phyloP scores from a whole-genome alignment of 2,888 invertebrate genomes.

The Melanophora roralis region DNA sequence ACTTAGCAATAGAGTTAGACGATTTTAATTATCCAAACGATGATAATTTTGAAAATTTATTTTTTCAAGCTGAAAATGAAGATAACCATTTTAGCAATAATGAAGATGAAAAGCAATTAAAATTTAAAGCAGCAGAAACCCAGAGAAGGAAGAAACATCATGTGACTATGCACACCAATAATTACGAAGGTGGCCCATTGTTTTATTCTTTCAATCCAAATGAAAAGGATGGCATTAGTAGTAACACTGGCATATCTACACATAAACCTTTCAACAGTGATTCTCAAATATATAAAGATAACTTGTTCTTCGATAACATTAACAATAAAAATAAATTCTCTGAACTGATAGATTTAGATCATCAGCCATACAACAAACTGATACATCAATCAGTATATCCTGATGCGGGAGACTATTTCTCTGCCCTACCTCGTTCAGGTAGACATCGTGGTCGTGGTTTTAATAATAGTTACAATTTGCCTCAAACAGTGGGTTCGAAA shows the following conservation, averaged over 20 bases:
- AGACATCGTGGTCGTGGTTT: constrained; percentile 71
- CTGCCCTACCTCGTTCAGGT: constrained; percentile 70
- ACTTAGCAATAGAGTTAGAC: not conserved
- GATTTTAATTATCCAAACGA: constrained; percentile 58
- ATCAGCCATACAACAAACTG: not conserved
- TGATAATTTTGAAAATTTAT: constrained; percentile 29
- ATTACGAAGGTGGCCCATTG: not conserved
- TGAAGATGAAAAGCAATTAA: not conserved
- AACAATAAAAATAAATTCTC: constrained; percentile 23
- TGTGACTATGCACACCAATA: not conserved
- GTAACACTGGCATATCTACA: not conserved
- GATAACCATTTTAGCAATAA: not conserved
- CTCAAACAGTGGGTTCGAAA: constrained; percentile 62
- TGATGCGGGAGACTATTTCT: constrained; percentile 30
- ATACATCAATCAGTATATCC: not conserved
- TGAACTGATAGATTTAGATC: not conserved
- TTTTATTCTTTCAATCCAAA: not conserved
- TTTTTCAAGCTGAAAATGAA: constrained; percentile 7
- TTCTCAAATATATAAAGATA: not conserved
- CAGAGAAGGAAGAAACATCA: not conserved
- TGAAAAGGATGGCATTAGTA: not conserved
- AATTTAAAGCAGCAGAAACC: not conserved
- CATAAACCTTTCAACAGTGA: not conserved
- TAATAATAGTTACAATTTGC: constrained; percentile 26
- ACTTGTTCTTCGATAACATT: constrained; percentile 47